These are phyloP conservation scores for Neosilurus hyrtlii DNA, from an alignment of 2,797 vertebrate species.

Conservation along the genomic window DNA sequence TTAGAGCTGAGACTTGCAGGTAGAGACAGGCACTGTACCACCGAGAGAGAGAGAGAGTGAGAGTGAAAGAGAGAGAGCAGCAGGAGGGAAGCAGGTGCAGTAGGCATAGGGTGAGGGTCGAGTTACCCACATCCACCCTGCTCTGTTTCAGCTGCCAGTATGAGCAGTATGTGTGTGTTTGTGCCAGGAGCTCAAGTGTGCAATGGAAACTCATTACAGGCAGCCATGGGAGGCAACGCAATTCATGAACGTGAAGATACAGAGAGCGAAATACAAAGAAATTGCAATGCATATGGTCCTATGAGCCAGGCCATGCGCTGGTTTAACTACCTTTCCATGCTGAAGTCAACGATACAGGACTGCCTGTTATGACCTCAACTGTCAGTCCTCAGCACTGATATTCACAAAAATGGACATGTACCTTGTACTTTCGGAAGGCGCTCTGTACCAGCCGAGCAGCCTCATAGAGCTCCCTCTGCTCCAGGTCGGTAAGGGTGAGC, in stretches of 20 bases:
- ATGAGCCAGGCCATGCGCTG: constrained; percentile 80
- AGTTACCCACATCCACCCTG: constrained; percentile 40
- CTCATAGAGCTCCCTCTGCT: constrained; percentile 97
- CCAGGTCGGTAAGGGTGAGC: constrained; percentile 95
- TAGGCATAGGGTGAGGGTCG: constrained; percentile 13
- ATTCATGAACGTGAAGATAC: constrained; percentile 47
- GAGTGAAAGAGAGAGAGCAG: constrained; percentile 7
- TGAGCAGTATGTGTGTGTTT: constrained; percentile 65
- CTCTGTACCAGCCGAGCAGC: constrained; percentile 97
- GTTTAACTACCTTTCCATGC: constrained; percentile 77
- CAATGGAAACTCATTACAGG: constrained; percentile 64
- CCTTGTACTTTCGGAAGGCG: constrained; percentile 99
- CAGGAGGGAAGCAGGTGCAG: constrained; percentile 30
- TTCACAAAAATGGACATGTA: constrained; percentile 61
- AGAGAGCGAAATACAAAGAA: constrained; percentile 48
- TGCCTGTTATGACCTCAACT: constrained; percentile 25
- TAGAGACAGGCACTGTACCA: constrained; percentile 33
- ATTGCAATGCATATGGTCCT: constrained; percentile 69
- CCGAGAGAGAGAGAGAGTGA: constrained; percentile 4
- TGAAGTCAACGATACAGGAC: constrained; percentile 63
- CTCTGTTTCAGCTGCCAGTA: constrained; percentile 62
- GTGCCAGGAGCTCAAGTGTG: constrained; percentile 68
- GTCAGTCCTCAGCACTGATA: constrained; percentile 15
- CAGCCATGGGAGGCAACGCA: constrained; percentile 54
- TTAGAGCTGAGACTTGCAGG: constrained; percentile 25